Evolutionary conservation across 2,113 vertebrate genomes (phyloP).

Genomic region (Tursiops truncatus): DNA sequence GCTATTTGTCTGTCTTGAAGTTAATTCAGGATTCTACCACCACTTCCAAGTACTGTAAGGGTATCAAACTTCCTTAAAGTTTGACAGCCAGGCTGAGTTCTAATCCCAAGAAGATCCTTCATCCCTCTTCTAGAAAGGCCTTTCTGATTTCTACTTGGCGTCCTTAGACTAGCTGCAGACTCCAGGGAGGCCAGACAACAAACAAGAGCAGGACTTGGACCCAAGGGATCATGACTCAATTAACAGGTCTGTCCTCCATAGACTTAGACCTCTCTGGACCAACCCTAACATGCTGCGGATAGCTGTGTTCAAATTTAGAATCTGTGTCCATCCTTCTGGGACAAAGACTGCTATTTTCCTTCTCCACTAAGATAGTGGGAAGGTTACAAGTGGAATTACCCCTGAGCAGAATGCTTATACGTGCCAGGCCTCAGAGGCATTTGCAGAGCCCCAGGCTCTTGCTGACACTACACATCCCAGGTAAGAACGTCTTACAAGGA

Average conservation of each 20-base stretch:
- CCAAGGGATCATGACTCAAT: background rate
- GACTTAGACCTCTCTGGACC: background rate
- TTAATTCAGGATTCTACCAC: background rate
- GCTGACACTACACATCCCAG: background rate
- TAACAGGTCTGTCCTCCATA: background rate
- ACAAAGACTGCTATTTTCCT: background rate
- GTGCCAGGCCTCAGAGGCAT: background rate
- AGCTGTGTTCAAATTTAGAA: background rate
- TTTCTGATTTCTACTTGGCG: background rate
- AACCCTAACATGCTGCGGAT: background rate
- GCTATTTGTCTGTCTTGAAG: background rate
- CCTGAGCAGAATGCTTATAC: slow-evolving; percentile 50
- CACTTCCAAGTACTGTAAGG: background rate
- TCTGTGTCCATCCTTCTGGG: background rate
- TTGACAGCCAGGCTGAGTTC: background rate
- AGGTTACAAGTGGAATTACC: background rate
- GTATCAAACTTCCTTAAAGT: background rate
- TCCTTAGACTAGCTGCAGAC: background rate
- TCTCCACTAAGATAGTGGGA: background rate
- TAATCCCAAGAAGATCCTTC: background rate
- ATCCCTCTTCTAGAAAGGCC: background rate
- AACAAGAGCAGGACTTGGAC: background rate
- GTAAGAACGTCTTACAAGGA: background rate
- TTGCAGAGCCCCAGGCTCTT: slow-evolving; percentile 18
- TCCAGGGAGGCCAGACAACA: background rate